These are phyloP conservation scores for Stratiomys singularior DNA, from an alignment of 2,888 invertebrate species.

Conservation along the genomic window DNA sequence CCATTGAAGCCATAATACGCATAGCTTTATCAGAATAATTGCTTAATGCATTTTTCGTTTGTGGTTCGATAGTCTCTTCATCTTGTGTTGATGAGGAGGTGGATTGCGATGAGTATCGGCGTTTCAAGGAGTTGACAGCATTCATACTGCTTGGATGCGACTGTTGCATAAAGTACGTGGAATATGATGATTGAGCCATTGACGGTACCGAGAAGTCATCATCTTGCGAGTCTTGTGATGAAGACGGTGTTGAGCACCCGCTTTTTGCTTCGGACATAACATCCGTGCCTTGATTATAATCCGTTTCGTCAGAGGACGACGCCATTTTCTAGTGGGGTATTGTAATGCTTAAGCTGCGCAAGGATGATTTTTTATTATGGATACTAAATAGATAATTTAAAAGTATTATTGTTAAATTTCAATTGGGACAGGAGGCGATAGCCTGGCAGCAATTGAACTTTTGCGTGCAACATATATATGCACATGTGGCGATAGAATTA, in stretches of 20 bases:
- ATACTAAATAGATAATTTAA: no score
- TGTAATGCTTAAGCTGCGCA: neutral
- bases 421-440: no score
- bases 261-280: slow-evolving; percentile 27
- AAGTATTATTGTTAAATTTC: no score
- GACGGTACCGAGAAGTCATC: slow-evolving; percentile 28
- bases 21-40: slow-evolving; percentile 62
- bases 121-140: neutral
- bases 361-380: no score
- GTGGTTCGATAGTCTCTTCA: slow-evolving; percentile 53
- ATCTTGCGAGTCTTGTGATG: slow-evolving; percentile 37
- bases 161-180: neutral
- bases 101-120: slow-evolving; percentile 36
- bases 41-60: slow-evolving; percentile 60
- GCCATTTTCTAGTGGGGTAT: slow-evolving; percentile 44
- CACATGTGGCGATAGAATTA: no score
- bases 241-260: slow-evolving; percentile 24
- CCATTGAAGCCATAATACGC: slow-evolving; percentile 76
- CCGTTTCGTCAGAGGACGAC: slow-evolving; percentile 48
- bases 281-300: slow-evolving; percentile 34
- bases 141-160: neutral
- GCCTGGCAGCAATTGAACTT: no score
- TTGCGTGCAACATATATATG: no score
- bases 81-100: slow-evolving; percentile 22
- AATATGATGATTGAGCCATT: neutral